phyloP scores from a whole-genome alignment of 2,888 invertebrate genomes.

The Stenotaenia linearis region DNA sequence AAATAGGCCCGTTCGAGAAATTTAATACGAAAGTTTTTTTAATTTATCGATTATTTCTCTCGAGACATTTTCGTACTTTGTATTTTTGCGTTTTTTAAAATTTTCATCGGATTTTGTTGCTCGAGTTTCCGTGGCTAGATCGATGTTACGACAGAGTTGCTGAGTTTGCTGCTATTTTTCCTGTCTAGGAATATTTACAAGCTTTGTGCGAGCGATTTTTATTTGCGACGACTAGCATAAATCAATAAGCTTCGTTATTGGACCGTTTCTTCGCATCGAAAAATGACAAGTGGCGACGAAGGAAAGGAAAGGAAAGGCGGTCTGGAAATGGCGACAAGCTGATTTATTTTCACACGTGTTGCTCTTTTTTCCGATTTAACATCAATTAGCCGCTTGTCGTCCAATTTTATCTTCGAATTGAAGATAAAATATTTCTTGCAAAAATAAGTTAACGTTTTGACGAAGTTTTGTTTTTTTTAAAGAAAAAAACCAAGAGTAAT shows the following conservation, averaged over 20 bases:
- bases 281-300: not conserved
- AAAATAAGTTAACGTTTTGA: too few species aligned
- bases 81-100: not conserved
- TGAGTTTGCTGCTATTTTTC: not conserved
- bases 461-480: not conserved
- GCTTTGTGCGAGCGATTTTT: not conserved
- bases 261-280: not conserved
- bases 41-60: too few species aligned
- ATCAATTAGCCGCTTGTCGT: not conserved
- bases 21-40: too few species aligned
- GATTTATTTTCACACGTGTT: slow-evolving; percentile 6
- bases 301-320: not conserved
- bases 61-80: too few species aligned
- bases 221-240: not conserved
- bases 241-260: slow-evolving; percentile 12
- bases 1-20: too few species aligned
- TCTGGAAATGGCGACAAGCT: not conserved
- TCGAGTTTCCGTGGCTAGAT: not conserved
- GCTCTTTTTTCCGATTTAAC: not conserved
- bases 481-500: not conserved
- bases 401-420: too few species aligned
- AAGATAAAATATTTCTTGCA: too few species aligned
- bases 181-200: not conserved
- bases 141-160: not conserved
- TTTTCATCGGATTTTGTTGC: not conserved